Percentiles rank a stretch among this genome's conserved stretches.
Evolutionary conservation across 2,888 invertebrate species (phyloP).

Genomic region (Scaptomyza caliginosa): DNA sequence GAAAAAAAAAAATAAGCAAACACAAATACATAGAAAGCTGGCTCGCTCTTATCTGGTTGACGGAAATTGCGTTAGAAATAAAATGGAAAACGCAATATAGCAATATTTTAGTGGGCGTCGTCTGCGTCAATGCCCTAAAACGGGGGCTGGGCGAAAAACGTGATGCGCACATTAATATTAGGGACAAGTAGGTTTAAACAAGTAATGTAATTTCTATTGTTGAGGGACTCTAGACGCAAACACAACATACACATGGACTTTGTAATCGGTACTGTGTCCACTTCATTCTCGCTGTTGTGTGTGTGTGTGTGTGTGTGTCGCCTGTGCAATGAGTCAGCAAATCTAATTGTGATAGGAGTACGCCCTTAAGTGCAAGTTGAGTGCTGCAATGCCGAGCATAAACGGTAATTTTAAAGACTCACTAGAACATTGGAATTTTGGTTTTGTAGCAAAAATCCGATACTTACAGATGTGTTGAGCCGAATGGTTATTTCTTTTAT

Average conservation of each 20-base stretch:
- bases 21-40: constrained; percentile 4
- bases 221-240: background rate
- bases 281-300: background rate
- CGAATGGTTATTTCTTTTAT: background rate
- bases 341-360: background rate
- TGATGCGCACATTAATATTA: background rate
- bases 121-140: background rate
- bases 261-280: background rate
- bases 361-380: background rate
- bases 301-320: background rate
- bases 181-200: background rate
- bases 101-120: constrained; percentile 36
- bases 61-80: constrained; percentile 40
- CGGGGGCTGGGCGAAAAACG: constrained; percentile 2
- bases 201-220: constrained; percentile 1
- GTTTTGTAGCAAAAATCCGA: constrained; percentile 11
- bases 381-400: constrained; percentile 9
- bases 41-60: constrained; percentile 31
- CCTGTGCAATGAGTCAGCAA: constrained; percentile 4
- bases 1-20: background rate
- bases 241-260: background rate
- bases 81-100: constrained; percentile 15
- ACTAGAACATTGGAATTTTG: constrained; percentile 24
- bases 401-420: constrained; percentile 3
- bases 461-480: background rate